Percentiles rank a stretch among this genome's conserved stretches.
Evolutionary conservation across 2,113 vertebrate genomes (phyloP).

Genomic region (Poeciliopsis occidentalis): DNA sequence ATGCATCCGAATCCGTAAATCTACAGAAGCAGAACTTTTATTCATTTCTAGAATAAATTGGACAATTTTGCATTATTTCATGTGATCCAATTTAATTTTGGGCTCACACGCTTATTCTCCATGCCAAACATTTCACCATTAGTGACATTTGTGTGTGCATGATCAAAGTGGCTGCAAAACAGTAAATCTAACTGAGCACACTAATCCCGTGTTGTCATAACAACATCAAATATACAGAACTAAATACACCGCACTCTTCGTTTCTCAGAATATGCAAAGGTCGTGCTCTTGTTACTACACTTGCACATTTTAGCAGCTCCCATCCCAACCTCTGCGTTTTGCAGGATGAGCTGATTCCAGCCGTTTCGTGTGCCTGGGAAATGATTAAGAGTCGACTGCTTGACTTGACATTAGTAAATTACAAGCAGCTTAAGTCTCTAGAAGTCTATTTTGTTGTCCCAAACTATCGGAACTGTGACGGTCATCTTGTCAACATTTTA

Average conservation of each 20-base stretch:
- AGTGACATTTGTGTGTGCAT: too few species aligned
- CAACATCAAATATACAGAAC: too few species aligned
- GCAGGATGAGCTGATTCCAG: not conserved
- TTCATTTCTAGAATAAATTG: not conserved
- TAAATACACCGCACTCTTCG: not conserved
- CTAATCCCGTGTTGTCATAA: not conserved
- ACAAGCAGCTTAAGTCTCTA: not conserved
- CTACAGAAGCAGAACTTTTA: not conserved
- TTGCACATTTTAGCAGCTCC: not conserved
- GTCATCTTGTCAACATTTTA: too few species aligned
- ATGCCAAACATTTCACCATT: too few species aligned
- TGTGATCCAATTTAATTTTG: not conserved
- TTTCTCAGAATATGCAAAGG: not conserved
- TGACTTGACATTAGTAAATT: not conserved
- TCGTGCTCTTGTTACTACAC: too few species aligned
- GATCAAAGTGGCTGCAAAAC: not conserved
- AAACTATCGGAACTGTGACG: too few species aligned
- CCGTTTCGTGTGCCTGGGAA: conserved; percentile 19
- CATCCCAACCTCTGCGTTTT: not conserved
- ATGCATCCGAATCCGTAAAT: not conserved
- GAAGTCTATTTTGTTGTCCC: not conserved
- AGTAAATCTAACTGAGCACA: not conserved
- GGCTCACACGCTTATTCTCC: too few species aligned
- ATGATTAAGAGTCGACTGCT: too few species aligned
- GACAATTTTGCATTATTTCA: too few species aligned